Evolutionary conservation across 2,888 invertebrate genomes (phyloP).

Genomic region (Exephanes ischioxanthus): DNA sequence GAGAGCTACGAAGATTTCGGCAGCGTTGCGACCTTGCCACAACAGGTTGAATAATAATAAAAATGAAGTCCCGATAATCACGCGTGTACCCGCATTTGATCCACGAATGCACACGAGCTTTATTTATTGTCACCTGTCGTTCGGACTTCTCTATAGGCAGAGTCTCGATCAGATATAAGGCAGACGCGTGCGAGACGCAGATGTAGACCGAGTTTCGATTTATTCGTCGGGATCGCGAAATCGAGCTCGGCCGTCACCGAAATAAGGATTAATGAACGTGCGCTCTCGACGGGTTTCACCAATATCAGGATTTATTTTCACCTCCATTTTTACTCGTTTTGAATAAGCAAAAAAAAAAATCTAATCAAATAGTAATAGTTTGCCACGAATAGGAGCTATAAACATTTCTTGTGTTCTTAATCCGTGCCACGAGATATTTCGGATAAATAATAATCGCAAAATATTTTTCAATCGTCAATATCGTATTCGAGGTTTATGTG

Average conservation of each 20-base stretch:
- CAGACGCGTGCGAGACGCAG: constrained; percentile 67
- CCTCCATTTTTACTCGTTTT: not conserved
- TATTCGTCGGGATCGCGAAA: constrained; percentile 37
- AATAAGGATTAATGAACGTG: constrained; percentile 38
- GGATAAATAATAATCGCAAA: too few relatives aligned
- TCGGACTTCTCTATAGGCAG: constrained; percentile 39
- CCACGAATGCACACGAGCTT: constrained; percentile 30
- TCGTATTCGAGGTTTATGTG: too few relatives aligned
- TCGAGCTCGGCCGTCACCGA: constrained; percentile 29
- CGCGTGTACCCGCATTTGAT: too few relatives aligned
- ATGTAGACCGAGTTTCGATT: constrained; percentile 70
- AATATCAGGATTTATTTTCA: not conserved
- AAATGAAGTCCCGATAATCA: too few relatives aligned
- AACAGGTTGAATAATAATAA: too few relatives aligned
- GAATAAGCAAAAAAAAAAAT: not conserved
- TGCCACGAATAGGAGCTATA: too few relatives aligned
- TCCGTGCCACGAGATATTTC: too few relatives aligned
- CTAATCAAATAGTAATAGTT: too few relatives aligned
- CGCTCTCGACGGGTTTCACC: not conserved
- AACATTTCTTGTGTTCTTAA: too few relatives aligned
- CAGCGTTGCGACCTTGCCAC: too few relatives aligned
- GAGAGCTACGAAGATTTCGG: too few relatives aligned
- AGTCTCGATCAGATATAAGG: constrained; percentile 58
- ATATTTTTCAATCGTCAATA: too few relatives aligned
- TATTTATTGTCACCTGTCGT: constrained; percentile 69